Evolutionary conservation across 2,888 invertebrate genomes (phyloP).

Genomic region (Mongoloraphidia duomilia): DNA sequence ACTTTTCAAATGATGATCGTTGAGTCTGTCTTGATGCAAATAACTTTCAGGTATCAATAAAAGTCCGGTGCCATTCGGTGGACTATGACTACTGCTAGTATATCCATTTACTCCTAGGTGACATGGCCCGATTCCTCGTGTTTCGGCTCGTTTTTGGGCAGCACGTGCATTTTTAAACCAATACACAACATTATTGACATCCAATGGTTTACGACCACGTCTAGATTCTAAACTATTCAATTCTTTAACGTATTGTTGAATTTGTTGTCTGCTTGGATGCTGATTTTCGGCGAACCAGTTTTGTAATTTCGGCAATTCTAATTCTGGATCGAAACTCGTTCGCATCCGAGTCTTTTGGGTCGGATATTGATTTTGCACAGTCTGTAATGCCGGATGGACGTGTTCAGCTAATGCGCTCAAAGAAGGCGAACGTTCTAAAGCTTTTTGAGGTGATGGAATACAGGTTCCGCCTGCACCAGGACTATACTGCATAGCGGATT

Average conservation of each 20-base stretch:
- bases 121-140: slow-evolving; percentile 43
- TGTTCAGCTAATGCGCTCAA: slow-evolving; percentile 36
- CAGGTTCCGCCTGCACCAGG: slow-evolving; percentile 16
- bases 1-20: slow-evolving; percentile 47
- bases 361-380: slow-evolving; percentile 59
- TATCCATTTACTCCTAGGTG: slow-evolving; percentile 49
- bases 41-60: slow-evolving; percentile 42
- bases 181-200: slow-evolving; percentile 90
- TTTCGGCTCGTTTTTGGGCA: slow-evolving; percentile 83
- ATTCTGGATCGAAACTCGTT: slow-evolving; percentile 92
- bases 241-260: slow-evolving; percentile 89
- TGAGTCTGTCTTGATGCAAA: slow-evolving; percentile 29
- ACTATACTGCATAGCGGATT: slow-evolving; percentile 32
- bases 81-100: slow-evolving; percentile 47
- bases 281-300: slow-evolving; percentile 96
- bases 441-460: slow-evolving; percentile 23
- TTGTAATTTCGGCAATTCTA: slow-evolving; percentile 90
- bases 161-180: slow-evolving; percentile 98
- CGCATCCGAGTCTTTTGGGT: slow-evolving; percentile 88
- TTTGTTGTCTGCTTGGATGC: slow-evolving; percentile 92
- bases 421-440: slow-evolving; percentile 33
- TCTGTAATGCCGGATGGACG: slow-evolving; percentile 61
- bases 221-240: slow-evolving; percentile 86
- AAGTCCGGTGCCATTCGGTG: slow-evolving; percentile 46
- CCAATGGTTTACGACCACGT: slow-evolving; percentile 81